Evolutionary conservation across 1,140 invertebrate species (phyloP).

Genomic region (Bombyx mori): DNA sequence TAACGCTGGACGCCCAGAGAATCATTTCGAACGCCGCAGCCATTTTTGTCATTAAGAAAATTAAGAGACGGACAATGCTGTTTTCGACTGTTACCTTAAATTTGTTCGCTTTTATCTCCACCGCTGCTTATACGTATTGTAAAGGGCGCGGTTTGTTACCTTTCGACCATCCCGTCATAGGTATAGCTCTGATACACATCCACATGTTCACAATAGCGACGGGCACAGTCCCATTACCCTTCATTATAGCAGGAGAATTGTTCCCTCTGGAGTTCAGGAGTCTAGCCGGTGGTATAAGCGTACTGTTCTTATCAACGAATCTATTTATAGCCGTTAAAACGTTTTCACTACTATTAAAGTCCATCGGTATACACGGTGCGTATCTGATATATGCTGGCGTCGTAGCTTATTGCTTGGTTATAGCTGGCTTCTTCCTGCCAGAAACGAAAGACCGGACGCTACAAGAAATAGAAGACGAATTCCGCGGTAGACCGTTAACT

Average conservation of each 20-base stretch:
- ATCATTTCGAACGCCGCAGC: conserved; percentile 32
- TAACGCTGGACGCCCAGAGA: conserved; percentile 31
- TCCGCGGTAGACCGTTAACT: conserved; percentile 33
- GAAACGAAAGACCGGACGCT: conserved; percentile 43
- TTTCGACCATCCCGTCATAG: conserved; percentile 25
- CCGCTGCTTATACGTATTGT: conserved; percentile 24
- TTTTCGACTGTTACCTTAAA: conserved; percentile 25
- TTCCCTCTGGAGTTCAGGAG: conserved; percentile 40
- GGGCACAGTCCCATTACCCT: conserved; percentile 33
- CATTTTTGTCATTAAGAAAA: conserved; percentile 31
- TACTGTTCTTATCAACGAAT: conserved; percentile 34
- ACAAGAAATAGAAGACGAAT: conserved; percentile 43
- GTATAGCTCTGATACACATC: conserved; percentile 26
- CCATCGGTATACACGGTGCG: conserved; percentile 27
- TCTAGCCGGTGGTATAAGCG: conserved; percentile 35
- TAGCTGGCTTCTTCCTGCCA: conserved; percentile 28
- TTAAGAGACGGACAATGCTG: conserved; percentile 31
- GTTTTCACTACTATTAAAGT: conserved; percentile 24
- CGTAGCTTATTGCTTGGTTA: conserved; percentile 20
- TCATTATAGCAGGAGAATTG: conserved; percentile 39
- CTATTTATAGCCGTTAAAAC: conserved; percentile 39
- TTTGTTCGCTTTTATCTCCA: conserved; percentile 21
- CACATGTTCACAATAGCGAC: conserved; percentile 41
- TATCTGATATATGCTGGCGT: conserved; percentile 26
- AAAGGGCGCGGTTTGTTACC: conserved; percentile 19